Evolutionary conservation across 2,888 invertebrate genomes (phyloP), one percentile per base, ranked within the genome.

Genomic region (Watsonalla binaria): DNA sequence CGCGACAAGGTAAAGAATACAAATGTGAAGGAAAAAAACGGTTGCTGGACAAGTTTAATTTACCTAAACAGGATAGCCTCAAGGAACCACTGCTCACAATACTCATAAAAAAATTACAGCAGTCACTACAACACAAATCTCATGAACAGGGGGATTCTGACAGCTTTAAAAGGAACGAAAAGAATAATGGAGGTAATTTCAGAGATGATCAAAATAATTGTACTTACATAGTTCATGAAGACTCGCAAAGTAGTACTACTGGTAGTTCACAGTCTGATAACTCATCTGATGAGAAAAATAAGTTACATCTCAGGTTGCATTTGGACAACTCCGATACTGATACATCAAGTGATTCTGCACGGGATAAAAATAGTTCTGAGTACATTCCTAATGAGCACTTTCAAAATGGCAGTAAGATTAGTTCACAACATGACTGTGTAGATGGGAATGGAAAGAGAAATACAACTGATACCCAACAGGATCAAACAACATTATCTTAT

Each of bases 1-100:
- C 94, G n/a, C 93, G 94, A 64, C 92, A 93, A 76, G 94, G 93
- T 24, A 92, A 91, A 66, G 92, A 92, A 61, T 94, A 94, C 74
- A 86, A 88, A 55, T 93, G 93, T 65, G 90, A 92, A 67, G 93
- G 93, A 37, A 91, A 93, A 57, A 84, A 80, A 56, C 62, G 58
- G 46, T 60, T 89, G 24, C 53, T 68, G 11, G 86, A 86, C 45
- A 85, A 82, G 57, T 65, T 90, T 5, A 76, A 80, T 59, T 58
- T 82, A 46, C 62, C 70, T 24, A 80, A 79, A 64, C 68, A 65
- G 46, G 80, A 80, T 45, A 70, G 62, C 34, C 56, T 63, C 7
- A 83, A 82, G 53, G 89, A 90, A 65, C 90, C 90, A 8, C 56
- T 89, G 45, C 65, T 90, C 37, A 61, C 89, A 0, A 77, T 85